These are phyloP conservation scores for Spilogale gracilis DNA, from an alignment of 2,113 vertebrate genomes.

Conservation along the genomic window DNA sequence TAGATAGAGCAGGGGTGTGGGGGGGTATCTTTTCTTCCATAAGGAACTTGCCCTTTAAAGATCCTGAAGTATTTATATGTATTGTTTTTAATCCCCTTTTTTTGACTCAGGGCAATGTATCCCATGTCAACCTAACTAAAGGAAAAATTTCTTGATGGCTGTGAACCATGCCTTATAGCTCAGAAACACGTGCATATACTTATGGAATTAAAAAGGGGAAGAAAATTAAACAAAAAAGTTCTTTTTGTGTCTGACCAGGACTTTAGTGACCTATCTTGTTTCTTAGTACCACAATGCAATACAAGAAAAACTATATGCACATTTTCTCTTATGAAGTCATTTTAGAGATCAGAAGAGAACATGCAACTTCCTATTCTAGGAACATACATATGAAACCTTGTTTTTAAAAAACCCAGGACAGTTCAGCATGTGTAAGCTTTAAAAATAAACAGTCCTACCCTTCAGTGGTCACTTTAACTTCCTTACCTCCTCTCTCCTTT, in stretches of 20 bases:
- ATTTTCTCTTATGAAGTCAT: slow-evolving; percentile 60
- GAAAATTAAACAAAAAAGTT: slow-evolving; percentile 37
- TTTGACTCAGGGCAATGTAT: neutral
- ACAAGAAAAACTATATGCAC: slow-evolving; percentile 54
- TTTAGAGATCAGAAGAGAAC: slow-evolving; percentile 66
- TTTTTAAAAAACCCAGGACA: neutral
- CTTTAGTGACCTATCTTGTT: neutral
- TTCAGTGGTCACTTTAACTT: slow-evolving; percentile 64
- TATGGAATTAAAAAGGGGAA: neutral
- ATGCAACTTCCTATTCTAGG: slow-evolving; percentile 73
- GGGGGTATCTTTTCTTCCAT: neutral
- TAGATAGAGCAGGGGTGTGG: neutral
- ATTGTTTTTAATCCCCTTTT: neutral
- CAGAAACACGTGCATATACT: neutral
- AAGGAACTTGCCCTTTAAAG: neutral
- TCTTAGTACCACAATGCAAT: neutral
- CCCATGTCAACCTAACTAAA: neutral
- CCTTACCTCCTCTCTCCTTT: slow-evolving; percentile 43
- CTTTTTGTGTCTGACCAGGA: neutral
- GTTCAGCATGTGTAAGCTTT: slow-evolving; percentile 58
- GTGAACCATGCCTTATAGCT: neutral
- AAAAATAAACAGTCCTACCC: slow-evolving; percentile 74
- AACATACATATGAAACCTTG: slow-evolving; percentile 62
- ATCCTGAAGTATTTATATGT: neutral
- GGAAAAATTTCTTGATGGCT: neutral